These are phyloP conservation scores for Plecotus auritus DNA, from an alignment of 2,113 vertebrate species.

Conservation along the genomic window DNA sequence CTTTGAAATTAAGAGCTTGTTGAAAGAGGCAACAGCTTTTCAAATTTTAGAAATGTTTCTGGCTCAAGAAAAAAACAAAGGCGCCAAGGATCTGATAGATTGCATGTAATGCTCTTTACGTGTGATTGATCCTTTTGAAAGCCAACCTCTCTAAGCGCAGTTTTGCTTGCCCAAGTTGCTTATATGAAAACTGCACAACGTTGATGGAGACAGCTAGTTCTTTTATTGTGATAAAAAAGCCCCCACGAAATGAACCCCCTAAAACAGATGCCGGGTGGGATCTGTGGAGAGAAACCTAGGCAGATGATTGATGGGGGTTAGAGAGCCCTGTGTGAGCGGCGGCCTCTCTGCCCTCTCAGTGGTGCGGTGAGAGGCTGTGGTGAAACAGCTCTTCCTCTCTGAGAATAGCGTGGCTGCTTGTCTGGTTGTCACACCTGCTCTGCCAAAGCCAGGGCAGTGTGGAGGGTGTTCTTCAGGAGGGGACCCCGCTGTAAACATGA, in stretches of 20 bases:
- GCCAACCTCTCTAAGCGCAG: not conserved
- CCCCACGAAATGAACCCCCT: not conserved
- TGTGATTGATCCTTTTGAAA: not conserved
- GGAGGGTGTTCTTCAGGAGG: not conserved
- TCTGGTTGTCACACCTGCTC: constrained; percentile 64
- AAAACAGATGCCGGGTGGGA: not conserved
- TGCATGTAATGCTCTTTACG: not conserved
- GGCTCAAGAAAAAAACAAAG: not conserved
- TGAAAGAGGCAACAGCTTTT: not conserved
- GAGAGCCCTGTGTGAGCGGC: constrained; percentile 59
- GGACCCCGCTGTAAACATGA: not conserved
- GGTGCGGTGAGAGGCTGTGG: constrained; percentile 66
- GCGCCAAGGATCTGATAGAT: not conserved
- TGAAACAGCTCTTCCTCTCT: constrained; percentile 70
- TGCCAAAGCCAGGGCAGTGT: not conserved
- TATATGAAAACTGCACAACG: not conserved
- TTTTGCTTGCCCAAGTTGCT: not conserved
- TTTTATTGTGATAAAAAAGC: not conserved
- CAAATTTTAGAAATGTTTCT: not conserved
- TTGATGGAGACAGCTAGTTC: not conserved
- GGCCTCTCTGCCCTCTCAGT: constrained; percentile 22
- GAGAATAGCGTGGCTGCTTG: constrained; percentile 55
- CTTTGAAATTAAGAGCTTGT: constrained; percentile 3
- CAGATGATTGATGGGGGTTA: constrained; percentile 53
- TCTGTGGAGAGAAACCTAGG: constrained; percentile 52